Conservation (phyloP, 2,888 invertebrate genomes). For the Brachypalpus laphriformis region DNA sequence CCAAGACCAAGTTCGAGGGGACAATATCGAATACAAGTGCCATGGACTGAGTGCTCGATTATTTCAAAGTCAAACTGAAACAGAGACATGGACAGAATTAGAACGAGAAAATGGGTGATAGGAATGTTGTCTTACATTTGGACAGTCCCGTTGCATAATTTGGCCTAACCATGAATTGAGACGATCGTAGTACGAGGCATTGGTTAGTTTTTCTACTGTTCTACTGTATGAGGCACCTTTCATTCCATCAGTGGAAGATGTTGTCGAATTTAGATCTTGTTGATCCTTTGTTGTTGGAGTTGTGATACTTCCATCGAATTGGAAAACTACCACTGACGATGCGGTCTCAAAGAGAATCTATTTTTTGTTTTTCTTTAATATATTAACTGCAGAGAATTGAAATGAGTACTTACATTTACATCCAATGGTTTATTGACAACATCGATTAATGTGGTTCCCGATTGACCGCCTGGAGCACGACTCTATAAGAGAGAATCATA, state of each 20-base stretch:
- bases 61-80: slow-evolving; percentile 90
- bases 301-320: slow-evolving; percentile 85
- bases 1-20: slow-evolving; percentile 89
- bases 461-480: slow-evolving; percentile 90
- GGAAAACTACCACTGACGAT: slow-evolving; percentile 93
- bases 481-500: slow-evolving; percentile 84
- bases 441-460: slow-evolving; percentile 86
- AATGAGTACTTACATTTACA: slow-evolving; percentile 84
- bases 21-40: slow-evolving; percentile 90
- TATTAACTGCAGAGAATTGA: background rate
- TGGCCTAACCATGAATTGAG: slow-evolving; percentile 96
- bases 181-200: slow-evolving; percentile 91
- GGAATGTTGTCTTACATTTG: slow-evolving; percentile 85
- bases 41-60: slow-evolving; percentile 92
- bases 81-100: background rate
- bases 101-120: background rate
- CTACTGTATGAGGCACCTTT: slow-evolving; percentile 76
- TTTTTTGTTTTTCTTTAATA: slow-evolving; percentile 31
- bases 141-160: slow-evolving; percentile 92
- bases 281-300: slow-evolving; percentile 74
- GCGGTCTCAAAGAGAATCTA: slow-evolving; percentile 88
- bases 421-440: slow-evolving; percentile 86
- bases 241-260: slow-evolving; percentile 77
- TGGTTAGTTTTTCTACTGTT: slow-evolving; percentile 81
- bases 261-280: slow-evolving; percentile 75